Percentiles rank a stretch among this genome's conserved stretches.
Conservation (phyloP, 2,113 vertebrate genomes). For the Gracilinanus agilis region DNA sequence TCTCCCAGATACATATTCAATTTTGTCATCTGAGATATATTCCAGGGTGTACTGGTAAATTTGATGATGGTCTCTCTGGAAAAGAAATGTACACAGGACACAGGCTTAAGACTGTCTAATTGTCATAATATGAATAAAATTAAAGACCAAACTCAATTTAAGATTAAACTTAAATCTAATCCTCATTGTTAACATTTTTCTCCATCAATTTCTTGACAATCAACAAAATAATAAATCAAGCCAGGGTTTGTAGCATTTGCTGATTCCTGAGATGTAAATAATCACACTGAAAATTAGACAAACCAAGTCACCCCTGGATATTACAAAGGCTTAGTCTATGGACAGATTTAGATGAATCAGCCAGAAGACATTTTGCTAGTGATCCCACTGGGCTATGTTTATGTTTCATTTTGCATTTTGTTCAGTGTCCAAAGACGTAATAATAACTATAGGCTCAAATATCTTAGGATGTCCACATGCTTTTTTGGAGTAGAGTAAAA, state of each 20-base stretch:
- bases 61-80: neutral
- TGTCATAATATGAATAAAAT: too few relatives aligned
- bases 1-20: neutral
- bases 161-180: neutral
- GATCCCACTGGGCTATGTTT: neutral
- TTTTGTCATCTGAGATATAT: conserved; percentile 24
- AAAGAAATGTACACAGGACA: neutral
- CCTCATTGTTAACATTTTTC: neutral
- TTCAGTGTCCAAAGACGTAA: conserved; percentile 17
- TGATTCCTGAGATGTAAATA: neutral
- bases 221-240: neutral
- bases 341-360: conserved; percentile 5
- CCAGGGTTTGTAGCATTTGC: neutral
- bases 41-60: neutral
- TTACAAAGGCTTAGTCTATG: neutral
- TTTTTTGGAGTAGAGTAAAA: conserved; percentile 9
- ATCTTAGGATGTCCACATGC: neutral
- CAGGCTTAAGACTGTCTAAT: neutral
- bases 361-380: neutral
- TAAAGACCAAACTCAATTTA: too few relatives aligned
- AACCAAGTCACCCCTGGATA: neutral
- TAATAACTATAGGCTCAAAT: conserved; percentile 8
- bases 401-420: conserved; percentile 5
- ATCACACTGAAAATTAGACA: neutral
- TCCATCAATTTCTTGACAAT: neutral